Evolutionary conservation across 2,888 invertebrate genomes (phyloP).

Genomic region (Pelosia muscerda): DNA sequence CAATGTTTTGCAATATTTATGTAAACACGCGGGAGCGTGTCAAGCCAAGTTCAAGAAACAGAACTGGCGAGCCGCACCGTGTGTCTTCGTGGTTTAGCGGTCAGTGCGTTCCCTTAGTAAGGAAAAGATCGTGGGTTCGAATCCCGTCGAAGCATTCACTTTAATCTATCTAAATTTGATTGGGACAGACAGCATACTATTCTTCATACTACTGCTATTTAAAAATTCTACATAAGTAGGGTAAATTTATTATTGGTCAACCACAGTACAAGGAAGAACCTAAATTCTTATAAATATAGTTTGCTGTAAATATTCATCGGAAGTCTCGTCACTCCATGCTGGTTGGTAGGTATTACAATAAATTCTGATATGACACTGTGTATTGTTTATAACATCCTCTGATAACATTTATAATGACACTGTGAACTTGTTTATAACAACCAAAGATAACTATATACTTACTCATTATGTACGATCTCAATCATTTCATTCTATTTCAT

Average conservation of each 20-base stretch:
- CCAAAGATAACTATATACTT: background rate
- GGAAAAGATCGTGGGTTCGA: no score
- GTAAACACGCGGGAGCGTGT: no score
- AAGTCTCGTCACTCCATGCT: background rate
- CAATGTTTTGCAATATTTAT: no score
- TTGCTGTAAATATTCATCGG: background rate
- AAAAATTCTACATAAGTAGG: no score
- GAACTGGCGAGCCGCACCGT: no score
- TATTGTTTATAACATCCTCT: background rate
- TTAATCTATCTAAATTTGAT: no score
- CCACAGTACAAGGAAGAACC: slow-evolving; percentile 3
- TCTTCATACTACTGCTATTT: background rate
- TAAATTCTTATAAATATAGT: background rate
- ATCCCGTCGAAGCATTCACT: no score
- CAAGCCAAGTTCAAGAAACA: no score
- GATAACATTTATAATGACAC: background rate
- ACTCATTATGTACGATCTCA: background rate
- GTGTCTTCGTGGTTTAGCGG: no score
- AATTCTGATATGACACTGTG: background rate
- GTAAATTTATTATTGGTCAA: background rate
- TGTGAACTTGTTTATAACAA: background rate
- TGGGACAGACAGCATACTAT: background rate
- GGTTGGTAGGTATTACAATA: background rate
- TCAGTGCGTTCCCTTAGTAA: no score
- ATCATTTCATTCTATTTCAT: no score